phyloP scores from a whole-genome alignment of 1,140 invertebrate genomes.

The Lethrus apterus region DNA sequence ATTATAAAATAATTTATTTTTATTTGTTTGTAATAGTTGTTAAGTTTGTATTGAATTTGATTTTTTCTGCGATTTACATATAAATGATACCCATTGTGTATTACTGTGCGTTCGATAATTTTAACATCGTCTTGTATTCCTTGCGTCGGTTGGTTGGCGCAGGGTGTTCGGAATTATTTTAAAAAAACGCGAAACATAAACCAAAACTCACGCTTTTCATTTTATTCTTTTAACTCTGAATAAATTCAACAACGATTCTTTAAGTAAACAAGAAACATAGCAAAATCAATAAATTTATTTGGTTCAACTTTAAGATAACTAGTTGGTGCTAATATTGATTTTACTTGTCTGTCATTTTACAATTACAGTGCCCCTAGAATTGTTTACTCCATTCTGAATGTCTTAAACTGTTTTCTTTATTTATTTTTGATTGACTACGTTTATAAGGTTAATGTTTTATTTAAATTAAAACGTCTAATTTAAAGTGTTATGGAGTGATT shows the following conservation, averaged over 20 bases:
- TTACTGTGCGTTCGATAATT: conserved; percentile 8
- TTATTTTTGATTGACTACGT: no score
- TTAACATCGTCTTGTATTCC: conserved; percentile 3
- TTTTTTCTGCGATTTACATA: no score
- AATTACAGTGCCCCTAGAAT: conserved; percentile 8
- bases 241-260: neutral
- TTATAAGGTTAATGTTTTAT: no score
- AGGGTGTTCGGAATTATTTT: neutral
- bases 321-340: conserved; percentile 10
- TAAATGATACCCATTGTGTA: no score
- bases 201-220: neutral
- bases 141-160: neutral
- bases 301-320: conserved; percentile 7
- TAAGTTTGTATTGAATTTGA: no score
- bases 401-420: no score
- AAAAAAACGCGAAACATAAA: neutral
- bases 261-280: conserved; percentile 6
- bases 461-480: no score
- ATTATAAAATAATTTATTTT: no score
- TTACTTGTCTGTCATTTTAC: conserved; percentile 6
- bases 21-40: no score
- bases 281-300: no score
- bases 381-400: no score
- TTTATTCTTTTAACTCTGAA: neutral
- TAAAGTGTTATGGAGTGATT: no score